Base-by-base conservation (phyloP, 2,888 invertebrate genomes). In the Invenusta paracnida region DNA sequence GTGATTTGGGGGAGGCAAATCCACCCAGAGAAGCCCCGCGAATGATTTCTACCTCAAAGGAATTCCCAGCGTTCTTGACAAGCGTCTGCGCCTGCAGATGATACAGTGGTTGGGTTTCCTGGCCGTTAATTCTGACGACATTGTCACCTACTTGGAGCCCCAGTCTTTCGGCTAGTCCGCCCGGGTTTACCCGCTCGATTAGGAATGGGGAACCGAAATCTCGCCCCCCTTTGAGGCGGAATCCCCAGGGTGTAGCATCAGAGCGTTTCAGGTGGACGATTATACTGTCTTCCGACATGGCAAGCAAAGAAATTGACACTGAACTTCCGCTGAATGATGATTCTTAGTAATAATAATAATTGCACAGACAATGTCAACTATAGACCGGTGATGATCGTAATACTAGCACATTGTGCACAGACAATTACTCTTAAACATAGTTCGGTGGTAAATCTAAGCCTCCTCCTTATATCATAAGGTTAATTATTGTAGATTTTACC, bases 151-250 rank as follows among this genome's bases (percentile, higher is more conserved):
- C 89, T 85, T 89, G 90, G 30, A 91, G 88, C 30, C 91, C 91
- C 88, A 90, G 90, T 87, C 90, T 90, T 23, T 90, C 89, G 29
- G 91, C 91, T 86, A 91, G 87, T 87, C 91, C 91, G 67, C 91
- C 91, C 48, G 90, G 90, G 82, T 89, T 90, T 17, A 91, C 91
- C 89, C 89, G 89, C 85, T 90, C 90, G 86, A 91, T 91, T 0
- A 90, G 89, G 67, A 91, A 86, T 1, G 91, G 90, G 66, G 89
- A 88, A 86, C 89, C 89, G 87, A 90, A 91, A 88, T 91, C 91
- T 87, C 90, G 90, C 86, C 91, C 91, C 87, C 91, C 91, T 88
- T 91, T 90, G 89, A 91, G 89, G 83, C 91, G 91, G 90, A 91
- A 91, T 88, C 91, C 91, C 91, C 91, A 91, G 87, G 91, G 90